Evolutionary conservation across 1,140 invertebrate species (phyloP).

Genomic region (Gryllus bimaculatus): DNA sequence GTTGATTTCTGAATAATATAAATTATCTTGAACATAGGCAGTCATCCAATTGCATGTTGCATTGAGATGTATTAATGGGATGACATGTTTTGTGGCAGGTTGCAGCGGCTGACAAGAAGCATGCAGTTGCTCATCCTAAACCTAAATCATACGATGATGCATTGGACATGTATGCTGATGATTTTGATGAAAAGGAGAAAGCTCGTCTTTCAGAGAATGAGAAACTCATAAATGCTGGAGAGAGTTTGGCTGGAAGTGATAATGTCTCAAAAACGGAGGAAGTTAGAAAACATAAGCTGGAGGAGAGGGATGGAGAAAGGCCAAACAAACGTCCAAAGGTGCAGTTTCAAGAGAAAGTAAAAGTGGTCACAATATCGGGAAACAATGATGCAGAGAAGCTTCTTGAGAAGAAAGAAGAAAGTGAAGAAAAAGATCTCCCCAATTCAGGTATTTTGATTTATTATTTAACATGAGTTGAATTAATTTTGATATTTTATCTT

Average conservation of each 20-base stretch:
- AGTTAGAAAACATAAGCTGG: slow-evolving; percentile 22
- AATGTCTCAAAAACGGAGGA: slow-evolving; percentile 15
- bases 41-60: no score
- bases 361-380: neutral
- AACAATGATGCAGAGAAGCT: no score
- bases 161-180: slow-evolving; percentile 91
- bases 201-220: slow-evolving; percentile 23
- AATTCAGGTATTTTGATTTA: neutral
- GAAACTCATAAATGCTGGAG: neutral
- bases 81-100: neutral
- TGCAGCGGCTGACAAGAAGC: neutral
- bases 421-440: neutral
- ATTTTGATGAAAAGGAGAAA: slow-evolving; percentile 73
- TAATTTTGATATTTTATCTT: neutral
- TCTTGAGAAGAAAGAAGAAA: neutral
- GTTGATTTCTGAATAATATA: no score
- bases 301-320: slow-evolving; percentile 31
- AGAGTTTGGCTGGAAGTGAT: neutral
- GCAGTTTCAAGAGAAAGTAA: neutral
- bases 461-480: neutral
- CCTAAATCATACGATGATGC: slow-evolving; percentile 47
- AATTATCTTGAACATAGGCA: no score
- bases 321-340: slow-evolving; percentile 18
- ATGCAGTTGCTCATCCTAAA: slow-evolving; percentile 28
- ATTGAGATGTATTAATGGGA: no score